Percentiles rank a stretch among this genome's conserved stretches.
phyloP scores from a whole-genome alignment of 2,888 invertebrate genomes.

The Sericinus montela region DNA sequence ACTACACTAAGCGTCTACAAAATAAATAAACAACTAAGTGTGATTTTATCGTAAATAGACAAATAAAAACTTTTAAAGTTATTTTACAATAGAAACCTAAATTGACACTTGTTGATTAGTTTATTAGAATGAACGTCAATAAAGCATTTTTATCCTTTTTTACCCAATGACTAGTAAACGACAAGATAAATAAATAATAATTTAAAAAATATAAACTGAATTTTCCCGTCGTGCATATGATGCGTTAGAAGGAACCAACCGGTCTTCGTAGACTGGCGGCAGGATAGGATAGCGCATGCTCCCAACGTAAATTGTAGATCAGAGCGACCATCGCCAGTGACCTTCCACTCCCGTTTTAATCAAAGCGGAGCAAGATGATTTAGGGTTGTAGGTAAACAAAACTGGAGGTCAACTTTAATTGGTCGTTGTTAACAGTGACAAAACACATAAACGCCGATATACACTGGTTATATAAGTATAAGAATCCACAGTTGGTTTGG shows the following conservation, averaged over 20 bases:
- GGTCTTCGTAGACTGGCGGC: constrained; percentile 46
- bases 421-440: constrained; percentile 32
- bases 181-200: too few relatives aligned
- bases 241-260: constrained; percentile 41
- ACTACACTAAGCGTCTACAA: constrained; percentile 26
- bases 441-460: constrained; percentile 32
- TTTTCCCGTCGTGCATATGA: constrained; percentile 20
- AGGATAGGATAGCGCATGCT: constrained; percentile 53
- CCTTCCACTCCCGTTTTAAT: constrained; percentile 32
- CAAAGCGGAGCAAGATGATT: constrained; percentile 6
- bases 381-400: constrained; percentile 19
- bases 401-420: constrained; percentile 30
- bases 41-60: too few relatives aligned
- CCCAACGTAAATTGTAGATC: constrained; percentile 40
- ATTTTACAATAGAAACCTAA: background rate
- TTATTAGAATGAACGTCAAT: too few relatives aligned
- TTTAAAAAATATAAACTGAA: background rate
- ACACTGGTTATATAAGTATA: constrained; percentile 33
- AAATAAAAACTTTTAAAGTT: background rate
- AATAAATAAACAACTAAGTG: too few relatives aligned
- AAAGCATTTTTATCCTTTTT: too few relatives aligned
- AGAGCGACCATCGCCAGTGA: constrained; percentile 35
- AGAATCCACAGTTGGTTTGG: constrained; percentile 69
- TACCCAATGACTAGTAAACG: too few relatives aligned
- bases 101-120: constrained; percentile 29